Base-by-base conservation (phyloP, 2,797 vertebrate genomes). In the Triplophysa yarkandensis region DNA sequence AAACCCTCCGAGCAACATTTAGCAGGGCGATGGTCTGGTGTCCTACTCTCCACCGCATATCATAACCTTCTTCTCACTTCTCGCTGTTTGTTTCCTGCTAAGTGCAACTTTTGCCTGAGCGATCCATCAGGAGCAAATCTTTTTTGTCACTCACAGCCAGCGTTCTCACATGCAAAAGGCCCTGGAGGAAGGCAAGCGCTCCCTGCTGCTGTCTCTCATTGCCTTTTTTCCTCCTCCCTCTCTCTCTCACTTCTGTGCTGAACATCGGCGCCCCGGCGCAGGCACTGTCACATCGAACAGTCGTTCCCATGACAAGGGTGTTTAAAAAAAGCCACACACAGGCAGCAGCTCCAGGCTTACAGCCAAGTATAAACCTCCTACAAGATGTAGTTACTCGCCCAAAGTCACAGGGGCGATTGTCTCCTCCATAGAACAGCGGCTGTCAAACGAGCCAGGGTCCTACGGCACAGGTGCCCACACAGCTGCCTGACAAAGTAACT, bases 111-210 rank as follows among this genome's bases (percentile, higher is more conserved):
- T 82, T 80, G 77, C 76, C 80, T 77, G 86, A 89, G 46, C 69
- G 77, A 92, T 87, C 83, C 86, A 76, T 83, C 91, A 88, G 89
- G 90, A 87, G 86, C 84, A 85, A 89, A 89, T 89, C 90, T 91
- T 85, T 86, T 86, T 89, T 88, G 85, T 85, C 85, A 89, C 79
- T 86, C 85, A 76, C 78, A 82, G 83, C 77, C 65, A 83, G 85
- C 78, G 85, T 85, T 90, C 84, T 57, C 41, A 67, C 86, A 83
- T 83, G 81, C 86, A 83, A 85, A 83, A 75, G 69, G 84, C 74
- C 87, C 86, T 3, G 76, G 84, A 86, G 87, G 87, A 79, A 88
- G 71, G 61, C 27, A 67, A 86, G 17, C 19, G 27, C 67, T 70
- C 60, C 73, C 58, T 58, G 67, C 30, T 68, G 57, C 64, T 52